Evolutionary conservation across 2,113 vertebrate species (phyloP), one percentile per base, ranked within the genome.

Genomic region (Sinosuthora webbiana): DNA sequence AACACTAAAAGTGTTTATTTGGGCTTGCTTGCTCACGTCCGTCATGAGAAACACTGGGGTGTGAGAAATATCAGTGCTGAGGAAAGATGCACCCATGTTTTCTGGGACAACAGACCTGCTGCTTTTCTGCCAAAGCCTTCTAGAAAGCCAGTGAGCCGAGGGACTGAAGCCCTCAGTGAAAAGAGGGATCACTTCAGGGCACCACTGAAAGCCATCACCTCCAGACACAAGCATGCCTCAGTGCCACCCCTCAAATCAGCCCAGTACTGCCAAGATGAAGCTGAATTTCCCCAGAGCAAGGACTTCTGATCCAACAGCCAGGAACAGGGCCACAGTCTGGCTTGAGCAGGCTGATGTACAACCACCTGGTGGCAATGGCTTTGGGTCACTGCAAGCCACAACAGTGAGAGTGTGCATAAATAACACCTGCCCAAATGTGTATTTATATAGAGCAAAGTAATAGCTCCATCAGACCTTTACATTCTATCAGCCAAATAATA

Each of bases 401-500:
- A 2, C 1, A 87, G 42, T 7, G 23, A 75, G 44, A n/a, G 31
- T 1, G 3, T 7, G 64, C 69, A 75, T 78, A 92, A 95, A 89
- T 71, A 94, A 83, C 62, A 13, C 62, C 70, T 69, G 65, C 30
- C 53, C 81, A 76, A 91, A 89, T 7, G 37, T 33, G 63, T 59
- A 79, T 93, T 95, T 93, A 94, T 69, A 83, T 15, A 77, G 42
- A 87, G 63, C 37, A 53, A 50, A 80, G 41, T 63, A 95, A 95
- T 47, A 91, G 92, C 83, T 96, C 92, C 83, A 88, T 83, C 60
- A 96, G 90, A 89, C 76, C 90, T 80, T 95, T 90, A 95, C 39
- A 41, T 89, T 86, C 95, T 86, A 93, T 85, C 91, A 93, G 79
- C 42, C 93, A 91, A 95, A 95, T 91, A 96, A 93, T 89, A 84